Percentiles rank a stretch among this genome's conserved stretches.
Conservation (phyloP, 1,140 invertebrate genomes). For the Nymphalis io region DNA sequence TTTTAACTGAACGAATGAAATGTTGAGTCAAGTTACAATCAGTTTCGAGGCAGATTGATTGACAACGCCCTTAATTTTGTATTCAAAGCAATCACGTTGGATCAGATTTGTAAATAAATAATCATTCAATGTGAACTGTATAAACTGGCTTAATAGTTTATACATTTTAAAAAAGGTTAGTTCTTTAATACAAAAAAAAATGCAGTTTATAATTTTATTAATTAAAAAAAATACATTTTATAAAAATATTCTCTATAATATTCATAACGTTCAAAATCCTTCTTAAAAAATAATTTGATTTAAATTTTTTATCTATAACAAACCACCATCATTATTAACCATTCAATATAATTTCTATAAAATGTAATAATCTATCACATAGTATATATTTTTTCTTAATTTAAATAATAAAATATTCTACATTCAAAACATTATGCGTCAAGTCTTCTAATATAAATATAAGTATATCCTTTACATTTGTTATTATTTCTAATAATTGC, state of each 20-base stretch:
- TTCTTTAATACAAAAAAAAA: background rate
- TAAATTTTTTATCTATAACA: too few species aligned
- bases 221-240: slow-evolving; percentile 10
- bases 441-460: too few species aligned
- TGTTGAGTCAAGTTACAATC: background rate
- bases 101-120: slow-evolving; percentile 41
- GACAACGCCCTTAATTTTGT: slow-evolving; percentile 51
- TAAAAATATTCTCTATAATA: background rate
- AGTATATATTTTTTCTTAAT: too few species aligned
- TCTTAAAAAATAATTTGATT: too few species aligned
- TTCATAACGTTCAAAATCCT: background rate
- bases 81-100: slow-evolving; percentile 37
- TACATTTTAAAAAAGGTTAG: background rate
- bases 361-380: too few species aligned
- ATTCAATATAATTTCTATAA: too few species aligned
- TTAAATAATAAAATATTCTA: too few species aligned
- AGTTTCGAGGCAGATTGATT: slow-evolving; percentile 40
- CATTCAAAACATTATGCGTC: too few species aligned
- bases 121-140: slow-evolving; percentile 16
- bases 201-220: background rate
- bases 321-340: too few species aligned
- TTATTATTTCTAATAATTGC: too few species aligned
- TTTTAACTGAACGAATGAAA: slow-evolving; percentile 14
- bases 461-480: too few species aligned
- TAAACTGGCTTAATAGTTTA: background rate